Percentiles rank a stretch among this genome's conserved stretches.
phyloP scores from a whole-genome alignment of 1,140 invertebrate genomes.

The Neoseiulus cucumeris region DNA sequence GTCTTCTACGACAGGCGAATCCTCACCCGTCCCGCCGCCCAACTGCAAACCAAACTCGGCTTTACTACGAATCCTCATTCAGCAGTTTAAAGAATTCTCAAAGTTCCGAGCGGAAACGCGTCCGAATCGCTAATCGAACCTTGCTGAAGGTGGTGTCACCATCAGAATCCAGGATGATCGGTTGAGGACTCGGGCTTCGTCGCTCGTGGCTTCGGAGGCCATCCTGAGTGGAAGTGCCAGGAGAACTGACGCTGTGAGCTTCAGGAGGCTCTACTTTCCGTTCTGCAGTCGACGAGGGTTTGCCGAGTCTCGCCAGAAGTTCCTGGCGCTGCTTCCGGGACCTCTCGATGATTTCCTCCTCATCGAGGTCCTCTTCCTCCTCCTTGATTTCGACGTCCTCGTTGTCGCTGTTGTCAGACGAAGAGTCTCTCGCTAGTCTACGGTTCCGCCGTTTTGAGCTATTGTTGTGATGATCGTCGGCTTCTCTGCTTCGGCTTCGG shows the following conservation, averaged over 20 bases:
- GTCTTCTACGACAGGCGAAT: not conserved
- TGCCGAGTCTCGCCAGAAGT: constrained; percentile 45
- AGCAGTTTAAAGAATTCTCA: no score
- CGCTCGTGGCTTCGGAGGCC: not conserved
- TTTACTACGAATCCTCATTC: no score
- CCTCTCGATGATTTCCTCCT: constrained; percentile 76
- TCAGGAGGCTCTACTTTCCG: not conserved
- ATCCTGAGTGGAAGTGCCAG: not conserved
- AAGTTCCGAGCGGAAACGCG: no score
- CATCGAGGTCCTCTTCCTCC: constrained; percentile 71
- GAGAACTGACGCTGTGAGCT: not conserved
- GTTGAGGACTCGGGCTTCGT: not conserved
- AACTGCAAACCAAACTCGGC: not conserved
- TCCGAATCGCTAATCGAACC: not conserved
- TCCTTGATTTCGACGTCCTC: constrained; percentile 46
- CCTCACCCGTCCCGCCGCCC: not conserved
- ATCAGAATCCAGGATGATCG: constrained; percentile 1
- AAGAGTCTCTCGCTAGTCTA: not conserved
- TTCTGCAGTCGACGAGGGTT: constrained; percentile 15
- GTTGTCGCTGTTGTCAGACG: constrained; percentile 12
- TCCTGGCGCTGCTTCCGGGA: constrained; percentile 71
- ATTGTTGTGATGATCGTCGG: not conserved
- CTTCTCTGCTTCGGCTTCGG: not conserved
- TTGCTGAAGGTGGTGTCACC: constrained; percentile 5
- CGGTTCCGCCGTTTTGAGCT: not conserved